phyloP scores from a whole-genome alignment of 2,888 invertebrate genomes.

The Drosophila trichaetosa region DNA sequence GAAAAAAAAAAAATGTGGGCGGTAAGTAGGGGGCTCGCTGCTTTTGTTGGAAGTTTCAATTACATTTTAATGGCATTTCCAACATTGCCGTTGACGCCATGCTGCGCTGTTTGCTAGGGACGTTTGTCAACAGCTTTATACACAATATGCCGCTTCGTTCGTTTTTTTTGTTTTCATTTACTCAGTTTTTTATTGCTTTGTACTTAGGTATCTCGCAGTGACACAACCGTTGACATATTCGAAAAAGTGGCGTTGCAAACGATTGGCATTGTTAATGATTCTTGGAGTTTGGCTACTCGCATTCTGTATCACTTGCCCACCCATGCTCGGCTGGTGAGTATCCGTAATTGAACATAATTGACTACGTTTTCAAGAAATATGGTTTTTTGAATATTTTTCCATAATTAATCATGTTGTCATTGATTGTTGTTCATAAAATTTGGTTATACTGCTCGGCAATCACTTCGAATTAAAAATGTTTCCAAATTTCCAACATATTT shows the following conservation, averaged over 20 bases:
- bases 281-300: conserved; percentile 96
- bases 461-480: neutral
- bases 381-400: neutral
- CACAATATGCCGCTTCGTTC: conserved; percentile 64
- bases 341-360: neutral
- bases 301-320: conserved; percentile 96
- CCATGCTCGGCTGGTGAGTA: conserved; percentile 94
- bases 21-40: conserved; percentile 22
- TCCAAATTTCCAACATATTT: neutral
- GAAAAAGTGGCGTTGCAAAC: conserved; percentile 93
- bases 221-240: conserved; percentile 97
- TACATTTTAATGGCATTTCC: conserved; percentile 80
- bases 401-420: neutral
- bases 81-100: conserved; percentile 62
- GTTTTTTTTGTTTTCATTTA: conserved; percentile 63
- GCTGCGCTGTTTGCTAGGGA: conserved; percentile 42
- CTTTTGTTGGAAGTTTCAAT: conserved; percentile 79
- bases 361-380: neutral
- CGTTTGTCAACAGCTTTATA: conserved; percentile 68
- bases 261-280: conserved; percentile 94
- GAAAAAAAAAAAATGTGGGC: conserved; percentile 15
- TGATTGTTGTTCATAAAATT: rapidly evolving
- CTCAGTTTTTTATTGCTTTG: conserved; percentile 49
- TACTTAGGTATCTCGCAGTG: conserved; percentile 93
- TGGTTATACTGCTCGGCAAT: neutral